A percentile compares a stretch with the other conserved stretches of the same genome.
These are phyloP conservation scores for Zosterops hypoxanthus DNA, from an alignment of 2,113 vertebrate genomes.

Conservation along the genomic window DNA sequence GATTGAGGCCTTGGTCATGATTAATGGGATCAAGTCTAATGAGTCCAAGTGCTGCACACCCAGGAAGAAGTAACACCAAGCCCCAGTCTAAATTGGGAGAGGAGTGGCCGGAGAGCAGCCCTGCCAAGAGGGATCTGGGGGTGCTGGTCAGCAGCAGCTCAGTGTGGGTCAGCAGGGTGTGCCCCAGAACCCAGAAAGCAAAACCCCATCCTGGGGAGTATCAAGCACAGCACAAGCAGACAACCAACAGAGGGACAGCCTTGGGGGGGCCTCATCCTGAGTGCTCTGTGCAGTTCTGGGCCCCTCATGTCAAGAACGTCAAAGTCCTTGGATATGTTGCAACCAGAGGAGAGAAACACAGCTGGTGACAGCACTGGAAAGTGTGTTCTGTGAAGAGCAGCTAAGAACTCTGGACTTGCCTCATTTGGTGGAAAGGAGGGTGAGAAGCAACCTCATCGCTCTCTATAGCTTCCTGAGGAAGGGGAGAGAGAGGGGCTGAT, in stretches of 20 bases:
- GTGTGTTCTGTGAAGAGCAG: background rate
- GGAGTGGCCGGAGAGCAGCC: background rate
- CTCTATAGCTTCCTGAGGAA: background rate
- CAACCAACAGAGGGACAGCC: background rate
- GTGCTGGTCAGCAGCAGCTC: background rate
- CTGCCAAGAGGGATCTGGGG: background rate
- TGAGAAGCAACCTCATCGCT: background rate
- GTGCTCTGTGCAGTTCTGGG: background rate
- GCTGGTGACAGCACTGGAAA: background rate
- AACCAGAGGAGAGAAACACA: background rate
- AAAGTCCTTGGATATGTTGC: background rate
- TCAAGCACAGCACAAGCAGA: background rate
- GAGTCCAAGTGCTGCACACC: background rate
- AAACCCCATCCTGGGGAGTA: background rate
- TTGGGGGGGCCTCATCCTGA: too few species aligned
- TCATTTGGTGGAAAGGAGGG: background rate
- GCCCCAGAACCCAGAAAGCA: background rate
- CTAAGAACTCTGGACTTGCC: background rate
- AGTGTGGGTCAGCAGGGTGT: background rate
- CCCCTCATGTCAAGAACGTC: rapidly evolving
- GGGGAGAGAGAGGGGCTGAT: background rate
- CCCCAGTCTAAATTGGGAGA: background rate
- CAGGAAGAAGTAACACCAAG: background rate
- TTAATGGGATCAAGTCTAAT: background rate
- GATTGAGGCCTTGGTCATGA: too few species aligned